Conservation (phyloP, 2,797 vertebrate species). For the Paramormyrops hopkinsi region DNA sequence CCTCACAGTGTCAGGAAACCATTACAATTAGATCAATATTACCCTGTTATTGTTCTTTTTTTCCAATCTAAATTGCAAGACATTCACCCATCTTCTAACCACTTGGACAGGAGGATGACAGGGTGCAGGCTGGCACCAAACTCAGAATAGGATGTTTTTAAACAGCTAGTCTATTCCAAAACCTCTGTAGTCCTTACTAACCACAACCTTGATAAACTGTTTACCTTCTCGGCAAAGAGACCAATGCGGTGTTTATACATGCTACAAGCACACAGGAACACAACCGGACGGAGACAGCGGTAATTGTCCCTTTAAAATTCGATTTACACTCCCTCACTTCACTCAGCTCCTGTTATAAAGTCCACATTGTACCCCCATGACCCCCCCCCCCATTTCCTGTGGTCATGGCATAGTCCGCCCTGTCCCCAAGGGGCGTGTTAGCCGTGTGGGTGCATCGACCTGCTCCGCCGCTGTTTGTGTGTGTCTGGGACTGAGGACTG, state of each 20-base stretch:
- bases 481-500: not conserved
- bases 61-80: not conserved
- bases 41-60: not conserved
- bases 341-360: not conserved
- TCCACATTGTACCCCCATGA: not conserved
- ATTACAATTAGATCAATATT: not conserved
- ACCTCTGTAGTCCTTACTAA: not conserved
- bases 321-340: not conserved
- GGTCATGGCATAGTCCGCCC: not conserved
- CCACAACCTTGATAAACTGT: not conserved
- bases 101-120: not conserved
- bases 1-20: not conserved
- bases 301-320: not conserved
- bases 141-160: not conserved
- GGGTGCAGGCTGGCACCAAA: not conserved
- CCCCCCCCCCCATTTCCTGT: not conserved
- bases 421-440: not conserved
- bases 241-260: not conserved
- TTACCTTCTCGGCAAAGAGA: not conserved
- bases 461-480: not conserved
- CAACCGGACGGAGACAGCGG: not conserved
- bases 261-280: not conserved
- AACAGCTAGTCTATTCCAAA: not conserved
- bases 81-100: not conserved
- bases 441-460: not conserved